Evolutionary conservation across 2,113 vertebrate genomes (phyloP).

Genomic region (Anser brachyrhynchus): DNA sequence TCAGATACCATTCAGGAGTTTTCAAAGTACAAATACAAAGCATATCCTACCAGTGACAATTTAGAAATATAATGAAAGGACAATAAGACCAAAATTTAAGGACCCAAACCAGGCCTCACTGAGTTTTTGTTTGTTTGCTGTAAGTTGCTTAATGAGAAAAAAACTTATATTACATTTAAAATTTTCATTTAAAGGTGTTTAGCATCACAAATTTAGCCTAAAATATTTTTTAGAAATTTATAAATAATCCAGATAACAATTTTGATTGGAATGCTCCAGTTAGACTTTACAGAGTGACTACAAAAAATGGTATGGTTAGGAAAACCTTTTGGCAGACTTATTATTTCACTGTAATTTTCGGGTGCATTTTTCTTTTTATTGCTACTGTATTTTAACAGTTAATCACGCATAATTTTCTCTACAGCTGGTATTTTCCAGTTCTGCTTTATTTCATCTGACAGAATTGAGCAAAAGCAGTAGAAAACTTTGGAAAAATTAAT

Average conservation of each 20-base stretch:
- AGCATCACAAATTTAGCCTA: background rate
- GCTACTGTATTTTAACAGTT: constrained; percentile 28
- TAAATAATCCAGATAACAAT: background rate
- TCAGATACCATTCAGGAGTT: background rate
- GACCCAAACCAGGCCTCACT: background rate
- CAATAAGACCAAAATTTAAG: background rate
- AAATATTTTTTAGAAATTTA: background rate
- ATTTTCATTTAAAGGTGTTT: background rate
- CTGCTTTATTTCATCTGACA: constrained; percentile 35
- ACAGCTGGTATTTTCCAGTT: constrained; percentile 25
- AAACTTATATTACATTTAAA: background rate
- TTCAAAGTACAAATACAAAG: background rate
- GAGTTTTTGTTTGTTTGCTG: background rate
- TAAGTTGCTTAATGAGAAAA: background rate
- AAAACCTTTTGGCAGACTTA: background rate
- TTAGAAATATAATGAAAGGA: background rate
- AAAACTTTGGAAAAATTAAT: constrained; percentile 18
- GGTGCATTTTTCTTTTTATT: constrained; percentile 37
- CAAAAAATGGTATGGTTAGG: background rate
- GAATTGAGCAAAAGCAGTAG: background rate
- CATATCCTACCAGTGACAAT: background rate
- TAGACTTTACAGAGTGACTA: background rate
- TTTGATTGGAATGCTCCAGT: background rate
- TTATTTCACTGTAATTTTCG: background rate
- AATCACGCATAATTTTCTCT: constrained; percentile 4